phyloP scores from a whole-genome alignment of 2,888 invertebrate genomes.

The Esperia sulphurella region DNA sequence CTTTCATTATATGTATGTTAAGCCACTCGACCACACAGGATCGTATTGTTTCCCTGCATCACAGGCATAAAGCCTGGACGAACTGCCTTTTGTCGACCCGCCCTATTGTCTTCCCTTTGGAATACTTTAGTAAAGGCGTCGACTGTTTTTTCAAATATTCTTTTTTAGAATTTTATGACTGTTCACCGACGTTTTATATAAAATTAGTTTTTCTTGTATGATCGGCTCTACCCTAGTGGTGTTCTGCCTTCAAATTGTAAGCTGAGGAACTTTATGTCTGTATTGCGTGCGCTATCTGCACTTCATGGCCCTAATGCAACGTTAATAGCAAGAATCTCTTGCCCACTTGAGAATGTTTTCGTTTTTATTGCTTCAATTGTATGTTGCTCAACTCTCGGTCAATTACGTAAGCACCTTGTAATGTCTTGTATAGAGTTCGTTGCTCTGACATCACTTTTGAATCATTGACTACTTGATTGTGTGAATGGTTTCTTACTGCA shows the following conservation, averaged over 20 bases:
- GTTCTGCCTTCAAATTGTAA: neutral
- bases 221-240: neutral
- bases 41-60: constrained; percentile 58
- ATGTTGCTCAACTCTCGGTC: constrained; percentile 57
- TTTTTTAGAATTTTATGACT: constrained; percentile 37
- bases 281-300: neutral
- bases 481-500: neutral
- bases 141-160: constrained; percentile 27
- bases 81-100: constrained; percentile 59
- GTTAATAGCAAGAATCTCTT: constrained; percentile 55
- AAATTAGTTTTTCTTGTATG: neutral
- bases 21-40: constrained; percentile 65
- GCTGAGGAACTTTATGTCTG: neutral
- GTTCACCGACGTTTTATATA: constrained; percentile 23
- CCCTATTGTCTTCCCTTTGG: constrained; percentile 62
- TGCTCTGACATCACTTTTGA: constrained; percentile 39
- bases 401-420: constrained; percentile 58
- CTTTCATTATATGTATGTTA: constrained; percentile 42
- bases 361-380: constrained; percentile 70
- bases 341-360: constrained; percentile 59
- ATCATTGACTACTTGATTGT: neutral
- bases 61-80: constrained; percentile 53
- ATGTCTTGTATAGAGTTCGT: constrained; percentile 54
- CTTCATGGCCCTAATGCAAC: constrained; percentile 45
- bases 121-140: constrained; percentile 52